Conservation (phyloP, 2,797 vertebrate genomes). For the Lophius americanus region DNA sequence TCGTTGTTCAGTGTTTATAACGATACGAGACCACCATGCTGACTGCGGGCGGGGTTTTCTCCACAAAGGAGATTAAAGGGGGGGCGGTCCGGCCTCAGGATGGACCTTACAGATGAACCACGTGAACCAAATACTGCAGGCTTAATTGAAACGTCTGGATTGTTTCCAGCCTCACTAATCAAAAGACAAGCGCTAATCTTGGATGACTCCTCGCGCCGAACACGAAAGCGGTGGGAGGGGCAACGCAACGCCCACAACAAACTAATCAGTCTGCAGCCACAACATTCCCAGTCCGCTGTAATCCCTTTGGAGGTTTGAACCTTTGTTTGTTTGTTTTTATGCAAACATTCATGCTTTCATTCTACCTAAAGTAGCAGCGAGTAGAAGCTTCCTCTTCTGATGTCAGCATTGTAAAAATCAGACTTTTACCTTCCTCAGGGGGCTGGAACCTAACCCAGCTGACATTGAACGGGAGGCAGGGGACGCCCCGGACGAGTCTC, state of each 20-base stretch:
- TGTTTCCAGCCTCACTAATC: constrained; percentile 61
- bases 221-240: constrained; percentile 6
- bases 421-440: too few species aligned
- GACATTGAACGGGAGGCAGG: too few species aligned
- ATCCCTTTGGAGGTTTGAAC: constrained; percentile 29
- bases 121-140: constrained; percentile 51
- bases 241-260: constrained; percentile 11
- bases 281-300: constrained; percentile 12
- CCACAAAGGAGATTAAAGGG: constrained; percentile 71
- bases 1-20: constrained; percentile 42
- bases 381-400: neutral
- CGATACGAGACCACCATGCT: constrained; percentile 24
- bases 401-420: too few species aligned
- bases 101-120: constrained; percentile 51
- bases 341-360: neutral
- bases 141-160: constrained; percentile 66
- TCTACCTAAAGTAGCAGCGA: too few species aligned
- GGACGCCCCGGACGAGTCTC: too few species aligned
- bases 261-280: constrained; percentile 34
- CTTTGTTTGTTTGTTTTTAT: constrained; percentile 3
- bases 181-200: constrained; percentile 66
- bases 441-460: too few species aligned
- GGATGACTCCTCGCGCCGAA: constrained; percentile 34
- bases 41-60: constrained; percentile 31
- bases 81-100: constrained; percentile 56